Percentiles rank a stretch among this genome's conserved stretches.
Evolutionary conservation across 2,888 invertebrate species (phyloP).

Genomic region (Autographa pulchrina): DNA sequence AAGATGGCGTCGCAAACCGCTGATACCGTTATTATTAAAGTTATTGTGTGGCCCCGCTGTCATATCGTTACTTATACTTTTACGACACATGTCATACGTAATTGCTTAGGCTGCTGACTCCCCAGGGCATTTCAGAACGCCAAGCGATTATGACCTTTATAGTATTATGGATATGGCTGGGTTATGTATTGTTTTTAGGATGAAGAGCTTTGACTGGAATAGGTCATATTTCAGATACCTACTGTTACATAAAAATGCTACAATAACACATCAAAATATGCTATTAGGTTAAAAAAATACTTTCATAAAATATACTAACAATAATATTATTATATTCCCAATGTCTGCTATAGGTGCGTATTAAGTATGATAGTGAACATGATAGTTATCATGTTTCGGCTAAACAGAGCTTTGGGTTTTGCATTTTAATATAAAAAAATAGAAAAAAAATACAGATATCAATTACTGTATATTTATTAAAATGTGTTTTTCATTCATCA

Average conservation of each 20-base stretch:
- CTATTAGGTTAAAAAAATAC: not conserved
- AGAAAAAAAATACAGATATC: no score
- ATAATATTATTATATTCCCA: no score
- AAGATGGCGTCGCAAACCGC: conserved; percentile 52
- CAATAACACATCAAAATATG: not conserved
- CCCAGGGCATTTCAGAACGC: conserved; percentile 68
- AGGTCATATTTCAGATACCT: conserved; percentile 1
- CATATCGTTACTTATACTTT: conserved; percentile 69
- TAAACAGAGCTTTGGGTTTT: no score
- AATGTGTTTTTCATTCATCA: no score
- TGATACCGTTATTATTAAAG: conserved; percentile 69
- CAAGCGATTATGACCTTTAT: conserved; percentile 71
- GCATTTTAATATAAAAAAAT: no score
- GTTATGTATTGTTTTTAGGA: conserved; percentile 38
- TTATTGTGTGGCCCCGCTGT: conserved; percentile 71
- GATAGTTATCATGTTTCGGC: no score
- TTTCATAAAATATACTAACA: no score
- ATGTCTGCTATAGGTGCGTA: no score
- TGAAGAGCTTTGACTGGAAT: not conserved
- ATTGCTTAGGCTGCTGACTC: conserved; percentile 78
- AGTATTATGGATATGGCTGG: conserved; percentile 49
- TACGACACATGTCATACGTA: conserved; percentile 84
- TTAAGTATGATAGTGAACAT: no score
- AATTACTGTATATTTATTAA: no score
- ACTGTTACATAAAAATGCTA: not conserved